Base-by-base conservation (phyloP, 2,888 invertebrate species). In the Tridacna crocea region DNA sequence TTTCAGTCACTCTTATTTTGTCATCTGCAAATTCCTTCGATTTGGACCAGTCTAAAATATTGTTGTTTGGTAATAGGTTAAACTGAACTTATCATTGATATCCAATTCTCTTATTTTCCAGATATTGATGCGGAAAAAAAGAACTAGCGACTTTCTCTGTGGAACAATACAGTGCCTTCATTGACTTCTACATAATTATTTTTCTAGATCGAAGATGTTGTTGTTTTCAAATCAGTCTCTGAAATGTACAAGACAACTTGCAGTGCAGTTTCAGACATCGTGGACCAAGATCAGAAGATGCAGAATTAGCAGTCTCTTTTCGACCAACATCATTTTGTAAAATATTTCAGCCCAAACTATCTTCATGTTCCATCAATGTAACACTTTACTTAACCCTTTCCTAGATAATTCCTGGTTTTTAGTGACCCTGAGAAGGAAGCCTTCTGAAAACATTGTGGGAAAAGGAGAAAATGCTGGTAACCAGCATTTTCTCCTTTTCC, bases 121-220 rank as follows among this genome's bases (percentile, higher is more conserved):
- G 66, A 66, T n/a, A 66, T 66, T 66, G 46, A 66, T 15, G 66
- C 66, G 19, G 66, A 66, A 19, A 66, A 66, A 46, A 66, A 66
- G 47, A 46, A 66, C 6, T 66, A 46, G 46, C n/a, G 36, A 46
- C 13, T n/a, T 27, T 24, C 66, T 46, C n/a, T 46, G 36, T 46
- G 13, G 36, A 46, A 66, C 66, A 27, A n/a, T 66, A 46, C 66
- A 36, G 36, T 66, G 17, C 19, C 36, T 66, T 66, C 0, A 61
- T n/a, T 66, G 46, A 66, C n/a, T 3, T 36, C 19, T 65, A 61
- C 24, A 13, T 15, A 66, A 36, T 46, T 66, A 66, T 26, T 46
- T 66, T 36, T 26, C 63, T 63, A 63, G 63, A 63, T 63, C 19
- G 55, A 55, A 55, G 55, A 55, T 19, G n/a, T 55, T 55, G 55